phyloP scores from a whole-genome alignment of 2,797 vertebrate genomes.

The Odontamblyopus rebecca region DNA sequence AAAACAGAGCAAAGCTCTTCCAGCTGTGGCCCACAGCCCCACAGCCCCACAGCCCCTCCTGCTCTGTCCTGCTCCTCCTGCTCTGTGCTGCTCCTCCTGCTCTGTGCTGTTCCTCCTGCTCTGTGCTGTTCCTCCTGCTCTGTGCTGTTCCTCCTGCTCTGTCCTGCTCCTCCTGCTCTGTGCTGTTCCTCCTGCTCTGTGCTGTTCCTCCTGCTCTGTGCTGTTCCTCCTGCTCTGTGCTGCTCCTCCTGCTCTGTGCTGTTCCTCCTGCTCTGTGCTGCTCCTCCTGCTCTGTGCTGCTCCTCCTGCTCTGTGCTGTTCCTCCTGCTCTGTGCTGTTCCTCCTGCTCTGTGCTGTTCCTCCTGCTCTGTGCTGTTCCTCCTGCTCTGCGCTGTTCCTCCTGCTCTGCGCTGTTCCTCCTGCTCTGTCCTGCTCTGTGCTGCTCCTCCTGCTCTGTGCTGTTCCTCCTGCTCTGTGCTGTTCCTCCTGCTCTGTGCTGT shows the following conservation, averaged over 20 bases:
- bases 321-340: background rate
- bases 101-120: background rate
- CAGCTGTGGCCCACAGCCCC: slow-evolving; percentile 7
- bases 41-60: background rate
- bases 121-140: background rate
- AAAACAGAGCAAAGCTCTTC: slow-evolving; percentile 9
- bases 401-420: background rate
- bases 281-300: background rate
- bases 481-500: background rate
- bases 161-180: background rate
- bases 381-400: background rate
- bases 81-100: background rate
- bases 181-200: background rate
- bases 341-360: background rate
- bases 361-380: background rate
- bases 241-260: background rate
- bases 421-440: too few species aligned
- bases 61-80: background rate
- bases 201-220: background rate
- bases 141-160: background rate
- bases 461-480: background rate
- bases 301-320: background rate
- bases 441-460: background rate
- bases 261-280: background rate
- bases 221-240: background rate